A percentile compares a stretch with the other conserved stretches of the same genome.
Evolutionary conservation across 2,113 vertebrate species (phyloP).

Genomic region (Ptychochromis oligacanthus): DNA sequence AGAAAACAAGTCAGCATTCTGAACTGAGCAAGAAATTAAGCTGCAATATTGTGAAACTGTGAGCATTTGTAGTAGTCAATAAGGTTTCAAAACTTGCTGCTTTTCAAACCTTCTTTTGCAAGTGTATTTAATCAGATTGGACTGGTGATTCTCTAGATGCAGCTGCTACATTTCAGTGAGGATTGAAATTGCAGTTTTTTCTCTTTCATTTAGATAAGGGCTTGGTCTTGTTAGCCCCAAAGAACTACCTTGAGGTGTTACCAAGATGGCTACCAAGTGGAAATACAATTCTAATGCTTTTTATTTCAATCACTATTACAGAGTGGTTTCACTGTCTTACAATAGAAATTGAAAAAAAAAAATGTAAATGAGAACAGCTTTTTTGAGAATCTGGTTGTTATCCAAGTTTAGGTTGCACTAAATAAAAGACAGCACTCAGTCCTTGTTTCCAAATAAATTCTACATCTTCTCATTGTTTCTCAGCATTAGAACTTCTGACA

Average conservation of each 20-base stretch:
- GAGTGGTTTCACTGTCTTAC: neutral
- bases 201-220: too few species aligned
- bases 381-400: too few species aligned
- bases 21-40: fast-evolving
- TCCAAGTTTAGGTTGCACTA: neutral
- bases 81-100: too few species aligned
- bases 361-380: too few species aligned
- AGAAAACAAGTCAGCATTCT: neutral
- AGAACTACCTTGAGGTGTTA: neutral
- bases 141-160: too few species aligned
- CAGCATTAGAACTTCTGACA: neutral
- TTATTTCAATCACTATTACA: neutral
- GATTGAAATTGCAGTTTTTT: too few species aligned
- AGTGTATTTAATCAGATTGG: too few species aligned
- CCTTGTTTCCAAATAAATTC: neutral
- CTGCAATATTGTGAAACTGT: neutral
- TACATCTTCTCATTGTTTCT: neutral
- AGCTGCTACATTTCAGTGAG: too few species aligned
- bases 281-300: too few species aligned
- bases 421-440: neutral
- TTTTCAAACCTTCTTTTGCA: too few species aligned
- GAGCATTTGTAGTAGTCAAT: neutral
- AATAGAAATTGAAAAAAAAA: neutral
- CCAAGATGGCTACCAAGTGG: neutral
- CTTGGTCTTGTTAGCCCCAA: too few species aligned